Evolutionary conservation across 1,140 invertebrate genomes (phyloP).

Genomic region (Maconellicoccus hirsutus): DNA sequence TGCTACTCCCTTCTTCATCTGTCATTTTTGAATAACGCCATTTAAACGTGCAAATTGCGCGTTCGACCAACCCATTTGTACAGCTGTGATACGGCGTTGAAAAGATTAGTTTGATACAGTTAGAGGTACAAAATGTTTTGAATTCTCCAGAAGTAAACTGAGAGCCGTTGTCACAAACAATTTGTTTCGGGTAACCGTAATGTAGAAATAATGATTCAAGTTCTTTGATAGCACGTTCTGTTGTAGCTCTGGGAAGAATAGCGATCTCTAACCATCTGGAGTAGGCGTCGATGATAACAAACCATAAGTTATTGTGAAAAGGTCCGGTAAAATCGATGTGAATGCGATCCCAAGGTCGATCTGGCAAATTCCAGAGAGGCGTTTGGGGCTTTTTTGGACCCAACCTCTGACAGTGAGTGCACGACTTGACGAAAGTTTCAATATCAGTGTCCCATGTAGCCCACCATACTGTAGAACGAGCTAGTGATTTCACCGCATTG

Average conservation of each 20-base stretch:
- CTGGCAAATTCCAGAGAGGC: conserved; percentile 30
- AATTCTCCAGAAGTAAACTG: neutral
- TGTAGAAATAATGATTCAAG: neutral
- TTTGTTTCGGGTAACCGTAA: neutral
- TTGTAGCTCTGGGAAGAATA: neutral
- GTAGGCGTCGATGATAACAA: conserved; percentile 36
- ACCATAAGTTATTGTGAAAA: conserved; percentile 33
- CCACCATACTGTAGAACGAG: conserved; percentile 34
- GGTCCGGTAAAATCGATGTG: conserved; percentile 34
- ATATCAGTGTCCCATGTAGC: conserved; percentile 34
- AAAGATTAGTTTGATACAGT: neutral
- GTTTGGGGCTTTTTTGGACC: conserved; percentile 14
- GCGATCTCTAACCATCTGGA: neutral
- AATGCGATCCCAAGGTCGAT: conserved; percentile 30
- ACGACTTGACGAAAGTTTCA: conserved; percentile 20
- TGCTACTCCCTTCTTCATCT: neutral
- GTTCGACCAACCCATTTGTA: conserved; percentile 11
- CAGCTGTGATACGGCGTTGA: neutral
- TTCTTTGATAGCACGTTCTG: neutral
- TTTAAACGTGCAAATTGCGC: neutral
- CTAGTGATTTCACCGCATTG: conserved; percentile 34
- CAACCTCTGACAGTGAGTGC: neutral
- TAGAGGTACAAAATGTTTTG: neutral
- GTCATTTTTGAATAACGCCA: neutral
- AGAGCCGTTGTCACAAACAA: conserved; percentile 3